Evolutionary conservation across 2,888 invertebrate genomes (phyloP), one percentile per base, ranked within the genome.

Genomic region (Ceramica pisi): DNA sequence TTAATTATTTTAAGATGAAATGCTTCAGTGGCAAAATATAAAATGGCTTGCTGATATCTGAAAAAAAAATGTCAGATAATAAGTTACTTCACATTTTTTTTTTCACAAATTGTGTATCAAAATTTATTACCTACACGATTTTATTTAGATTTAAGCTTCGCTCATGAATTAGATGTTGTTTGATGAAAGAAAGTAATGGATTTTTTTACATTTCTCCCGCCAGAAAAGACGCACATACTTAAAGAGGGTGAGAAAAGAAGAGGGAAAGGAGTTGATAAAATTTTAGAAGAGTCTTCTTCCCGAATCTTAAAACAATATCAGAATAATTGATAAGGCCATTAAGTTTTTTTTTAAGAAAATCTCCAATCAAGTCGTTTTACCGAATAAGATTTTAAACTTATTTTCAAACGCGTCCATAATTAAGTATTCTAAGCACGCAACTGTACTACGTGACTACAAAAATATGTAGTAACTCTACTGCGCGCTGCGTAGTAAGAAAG

Each of bases 401-500:
- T 56, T 57, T 53, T 31, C 57, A 16, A 60, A 21, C 1, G 41
- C 9, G 12, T n/a, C 8, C 7, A 14, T 16, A 31, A 41, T 50
- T 71, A 31, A 41, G 41, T 71, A 23, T 44, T 57, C 21, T 14
- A 23, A 50, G 12, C 31, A 41, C 16, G 9, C 48, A 41, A 12
- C 1, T 46, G 12, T 14, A 31, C 7, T 41, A 21, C 23, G 41
- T 48, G 55, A 56, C 23, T 5, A 19, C 7, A 9, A 41, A 8
- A 38, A 23, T 53, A 14, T 16, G n/a, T 44, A 51, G 23, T 23
- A n/a, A 51, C 14, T 48, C 7, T 31, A 38, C 6, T 1, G 9
- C 9, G 14, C 23, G 31, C 6, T 1, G 9, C 9, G 14, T 46
- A 53, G 1, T 35, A 53, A 53, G 63, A 78, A 71, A 61, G 63